Evolutionary conservation across 2,113 vertebrate genomes (phyloP).

Genomic region (Calcarius ornatus): DNA sequence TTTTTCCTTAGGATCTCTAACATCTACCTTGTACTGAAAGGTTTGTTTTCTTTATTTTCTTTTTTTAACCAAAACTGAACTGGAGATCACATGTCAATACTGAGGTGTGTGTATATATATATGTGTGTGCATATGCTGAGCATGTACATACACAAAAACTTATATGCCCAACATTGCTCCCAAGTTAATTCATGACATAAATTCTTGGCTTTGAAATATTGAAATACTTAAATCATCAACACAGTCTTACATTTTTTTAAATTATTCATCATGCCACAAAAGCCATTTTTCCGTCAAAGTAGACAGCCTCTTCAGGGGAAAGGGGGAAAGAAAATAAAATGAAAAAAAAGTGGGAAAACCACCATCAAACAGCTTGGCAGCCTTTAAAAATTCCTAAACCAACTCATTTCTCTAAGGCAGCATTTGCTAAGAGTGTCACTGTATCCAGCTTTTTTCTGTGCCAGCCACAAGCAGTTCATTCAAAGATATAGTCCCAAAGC

Average conservation of each 20-base stretch:
- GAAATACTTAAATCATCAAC: background rate
- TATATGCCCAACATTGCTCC: background rate
- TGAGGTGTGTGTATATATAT: too few relatives aligned
- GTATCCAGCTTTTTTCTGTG: background rate
- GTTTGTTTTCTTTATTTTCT: background rate
- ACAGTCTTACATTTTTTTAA: background rate
- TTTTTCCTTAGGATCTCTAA: background rate
- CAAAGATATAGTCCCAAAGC: background rate
- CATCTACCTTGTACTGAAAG: background rate
- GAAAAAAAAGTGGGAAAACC: background rate
- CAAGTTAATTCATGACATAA: background rate
- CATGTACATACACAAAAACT: background rate
- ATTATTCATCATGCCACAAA: background rate
- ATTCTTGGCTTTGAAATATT: constrained; percentile 25
- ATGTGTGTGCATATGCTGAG: too few relatives aligned
- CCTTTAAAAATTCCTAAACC: background rate
- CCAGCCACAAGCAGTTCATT: background rate
- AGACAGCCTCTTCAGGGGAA: background rate
- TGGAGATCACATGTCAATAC: background rate
- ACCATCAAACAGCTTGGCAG: background rate
- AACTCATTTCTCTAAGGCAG: background rate
- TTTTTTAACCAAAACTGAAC: background rate
- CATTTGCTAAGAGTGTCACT: background rate
- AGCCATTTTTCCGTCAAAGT: background rate
- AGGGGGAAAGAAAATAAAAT: background rate